These are phyloP conservation scores for Pseudochirops cupreus DNA, from an alignment of 2,797 vertebrate genomes.

Conservation along the genomic window DNA sequence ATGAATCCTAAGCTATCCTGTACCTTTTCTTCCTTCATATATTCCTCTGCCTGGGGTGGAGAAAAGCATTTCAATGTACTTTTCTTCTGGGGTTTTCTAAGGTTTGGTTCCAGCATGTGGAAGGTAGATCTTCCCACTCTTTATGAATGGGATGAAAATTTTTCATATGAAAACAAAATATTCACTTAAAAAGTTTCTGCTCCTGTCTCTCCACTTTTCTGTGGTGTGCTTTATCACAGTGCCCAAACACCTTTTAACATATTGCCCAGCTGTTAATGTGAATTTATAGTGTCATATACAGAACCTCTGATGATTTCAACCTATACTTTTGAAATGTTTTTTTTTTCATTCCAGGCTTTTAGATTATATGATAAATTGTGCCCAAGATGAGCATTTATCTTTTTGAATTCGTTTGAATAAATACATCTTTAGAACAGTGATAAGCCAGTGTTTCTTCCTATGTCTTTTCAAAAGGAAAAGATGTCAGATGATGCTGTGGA, in stretches of 20 bases:
- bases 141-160: neutral
- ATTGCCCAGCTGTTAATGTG: neutral
- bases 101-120: neutral
- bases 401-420: neutral
- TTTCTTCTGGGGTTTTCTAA: neutral
- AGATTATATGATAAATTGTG: constrained; percentile 1
- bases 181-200: neutral
- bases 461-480: constrained; percentile 51
- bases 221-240: neutral
- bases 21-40: constrained; percentile 8
- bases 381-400: neutral
- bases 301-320: constrained; percentile 30
- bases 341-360: neutral
- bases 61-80: neutral
- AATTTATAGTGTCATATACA: neutral
- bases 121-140: neutral
- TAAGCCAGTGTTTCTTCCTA: neutral
- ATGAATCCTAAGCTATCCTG: too few species aligned
- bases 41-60: neutral
- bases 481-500: constrained; percentile 81
- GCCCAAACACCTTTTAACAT: neutral
- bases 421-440: neutral
- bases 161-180: neutral
- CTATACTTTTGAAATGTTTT: constrained; percentile 12
- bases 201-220: neutral